phyloP scores from a whole-genome alignment of 1,140 invertebrate genomes.

The Hylaeus volcanicus region DNA sequence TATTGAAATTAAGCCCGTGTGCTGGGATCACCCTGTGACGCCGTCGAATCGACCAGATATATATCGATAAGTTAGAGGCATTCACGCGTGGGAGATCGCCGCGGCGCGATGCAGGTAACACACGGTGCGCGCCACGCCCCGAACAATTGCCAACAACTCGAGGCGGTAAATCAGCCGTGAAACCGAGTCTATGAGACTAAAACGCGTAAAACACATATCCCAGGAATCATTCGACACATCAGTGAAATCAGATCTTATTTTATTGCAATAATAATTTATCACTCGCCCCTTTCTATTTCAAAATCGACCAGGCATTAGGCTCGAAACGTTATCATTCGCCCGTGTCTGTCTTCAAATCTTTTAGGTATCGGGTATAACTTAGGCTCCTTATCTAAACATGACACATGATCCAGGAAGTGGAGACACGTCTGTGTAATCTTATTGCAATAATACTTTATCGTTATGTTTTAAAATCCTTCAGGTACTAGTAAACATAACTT shows the following conservation, averaged over 20 bases:
- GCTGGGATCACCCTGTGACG: slow-evolving; percentile 46
- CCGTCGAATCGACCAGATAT: slow-evolving; percentile 48
- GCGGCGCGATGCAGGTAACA: slow-evolving; percentile 30
- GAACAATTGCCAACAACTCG: slow-evolving; percentile 65
- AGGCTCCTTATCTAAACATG: no score
- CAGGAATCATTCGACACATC: slow-evolving; percentile 19
- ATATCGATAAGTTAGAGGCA: slow-evolving; percentile 33
- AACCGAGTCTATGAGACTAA: slow-evolving; percentile 47
- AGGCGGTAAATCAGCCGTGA: slow-evolving; percentile 63
- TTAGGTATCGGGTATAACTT: no score
- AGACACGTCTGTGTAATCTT: no score
- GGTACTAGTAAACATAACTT: no score
- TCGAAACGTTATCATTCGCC: no score
- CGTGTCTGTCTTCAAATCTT: no score
- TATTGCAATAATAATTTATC: no score
- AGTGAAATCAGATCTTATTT: slow-evolving; percentile 31
- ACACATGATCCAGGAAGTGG: no score
- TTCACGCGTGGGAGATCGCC: slow-evolving; percentile 61
- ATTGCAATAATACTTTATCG: no score
- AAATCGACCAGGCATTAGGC: no score
- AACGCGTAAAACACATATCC: slow-evolving; percentile 21
- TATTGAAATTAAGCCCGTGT: slow-evolving; percentile 36
- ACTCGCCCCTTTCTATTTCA: no score
- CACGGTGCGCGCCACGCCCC: slow-evolving; percentile 57
- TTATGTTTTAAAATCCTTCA: no score